A percentile compares a stretch with the other conserved stretches of the same genome.
phyloP scores from a whole-genome alignment of 37 sponge, comb jelly and placozoan species.

The Spongilla lacustris region DNA sequence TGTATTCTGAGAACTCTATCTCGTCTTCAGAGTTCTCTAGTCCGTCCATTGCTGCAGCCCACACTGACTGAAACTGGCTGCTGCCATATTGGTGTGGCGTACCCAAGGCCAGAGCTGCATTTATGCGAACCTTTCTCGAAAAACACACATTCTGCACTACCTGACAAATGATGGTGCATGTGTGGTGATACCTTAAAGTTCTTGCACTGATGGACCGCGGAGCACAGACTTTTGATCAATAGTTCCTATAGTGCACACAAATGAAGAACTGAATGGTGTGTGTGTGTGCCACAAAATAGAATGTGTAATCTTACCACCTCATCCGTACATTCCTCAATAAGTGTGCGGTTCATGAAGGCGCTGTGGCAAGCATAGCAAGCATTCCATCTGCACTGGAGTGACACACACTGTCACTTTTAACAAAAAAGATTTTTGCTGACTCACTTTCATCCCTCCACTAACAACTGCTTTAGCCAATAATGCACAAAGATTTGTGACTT shows the following conservation, averaged over 20 bases:
- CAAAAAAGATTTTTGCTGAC: not conserved
- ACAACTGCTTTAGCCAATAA: conserved; percentile 20
- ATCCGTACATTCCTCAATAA: conserved; percentile 5
- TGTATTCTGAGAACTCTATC: conserved; percentile 65
- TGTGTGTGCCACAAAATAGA: not conserved
- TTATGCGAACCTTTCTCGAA: conserved; percentile 45
- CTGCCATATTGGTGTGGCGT: not conserved
- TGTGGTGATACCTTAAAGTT: conserved; percentile 79
- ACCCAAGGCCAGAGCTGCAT: conserved; percentile 63
- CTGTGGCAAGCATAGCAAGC: conserved; percentile 69
- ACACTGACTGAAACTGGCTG: conserved; percentile 22
- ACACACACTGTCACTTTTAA: not conserved
- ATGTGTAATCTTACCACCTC: conserved; percentile 4
- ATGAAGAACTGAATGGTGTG: not conserved
- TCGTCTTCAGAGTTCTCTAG: conserved; percentile 48
- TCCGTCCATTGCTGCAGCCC: conserved; percentile 27
- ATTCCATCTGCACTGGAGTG: conserved; percentile 65
- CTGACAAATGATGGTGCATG: too few species aligned
- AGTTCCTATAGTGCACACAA: conserved; percentile 15
- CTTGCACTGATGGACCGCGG: conserved; percentile 35
- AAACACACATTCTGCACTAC: too few species aligned
- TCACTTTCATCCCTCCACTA: conserved; percentile 47
- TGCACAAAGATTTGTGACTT: conserved; percentile 6
- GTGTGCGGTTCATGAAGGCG: conserved; percentile 40
- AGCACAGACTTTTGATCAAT: conserved; percentile 38